Base-by-base conservation (phyloP, 2,888 invertebrate genomes). In the Synergus itoensis region DNA sequence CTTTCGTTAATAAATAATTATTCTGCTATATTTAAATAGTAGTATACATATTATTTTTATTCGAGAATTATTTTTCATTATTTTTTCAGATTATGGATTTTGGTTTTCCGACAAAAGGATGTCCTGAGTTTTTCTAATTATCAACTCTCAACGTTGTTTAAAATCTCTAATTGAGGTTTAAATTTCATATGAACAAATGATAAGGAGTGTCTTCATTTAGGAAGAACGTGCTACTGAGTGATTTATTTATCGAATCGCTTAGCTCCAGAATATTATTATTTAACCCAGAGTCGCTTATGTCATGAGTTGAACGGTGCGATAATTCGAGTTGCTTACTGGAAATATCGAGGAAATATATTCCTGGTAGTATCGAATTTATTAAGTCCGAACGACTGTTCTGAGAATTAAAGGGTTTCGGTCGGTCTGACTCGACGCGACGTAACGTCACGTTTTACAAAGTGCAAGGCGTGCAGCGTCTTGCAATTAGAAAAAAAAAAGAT, bases 401-500 rank as follows among this genome's bases (percentile, higher is more conserved):
- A 53, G 73, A 73, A 73, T 11, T 1, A 53, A 43, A 43, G 53
- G 53, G 48, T 73, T 73, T 36, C 53, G 36, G 48, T 14, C 60
- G 21, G 12, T 69, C 28, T 40, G 41, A 67, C 69, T 63, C 12
- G 5, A 36, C 36, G 16, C 18, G 45, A 64, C 57, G 78, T 77
- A 79, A 67, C 48, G 73, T 77, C 80, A 80, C 76, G 80, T 82
- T 77, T 41, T 45, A 63, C 63, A 73, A 48, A 73, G 73, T 73
- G 79, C 60, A 63, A 60, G 64, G 76, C 43, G 63, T 76, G 76
- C 77, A 64, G 77, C 77, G 78, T 62, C 80, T 43, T 64, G 64
- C 76, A 79, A 80, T 67, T 67, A 76, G 79, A 64, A 77, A 73
- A 81, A 73, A 81, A 79, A 79, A 77, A 65, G 41, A 69, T 28